phyloP scores from a whole-genome alignment of 2,113 vertebrate species.

The Campylomormyrus tamandua region DNA sequence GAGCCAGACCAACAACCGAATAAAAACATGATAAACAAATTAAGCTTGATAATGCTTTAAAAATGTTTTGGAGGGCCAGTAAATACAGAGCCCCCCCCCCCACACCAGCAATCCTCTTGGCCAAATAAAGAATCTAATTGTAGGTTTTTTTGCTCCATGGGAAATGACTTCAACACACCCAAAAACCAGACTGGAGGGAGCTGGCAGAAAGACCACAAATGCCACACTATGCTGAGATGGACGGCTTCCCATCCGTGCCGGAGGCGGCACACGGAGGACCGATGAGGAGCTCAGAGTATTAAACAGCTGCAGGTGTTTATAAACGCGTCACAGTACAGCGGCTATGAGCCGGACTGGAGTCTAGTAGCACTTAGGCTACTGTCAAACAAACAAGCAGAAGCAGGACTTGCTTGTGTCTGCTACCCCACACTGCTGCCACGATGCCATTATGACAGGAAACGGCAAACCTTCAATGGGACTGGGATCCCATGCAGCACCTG shows the following conservation, averaged over 20 bases:
- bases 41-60: not conserved
- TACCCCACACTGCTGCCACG: too few species aligned
- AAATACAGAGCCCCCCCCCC: not conserved
- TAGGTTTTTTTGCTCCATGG: not conserved
- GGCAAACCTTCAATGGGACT: not conserved
- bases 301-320: slow-evolving; percentile 24
- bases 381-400: slow-evolving; percentile 4
- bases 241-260: not conserved
- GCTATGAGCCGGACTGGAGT: not conserved
- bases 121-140: not conserved
- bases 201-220: not conserved
- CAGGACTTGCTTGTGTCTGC: slow-evolving; percentile 21
- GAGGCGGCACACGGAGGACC: slow-evolving; percentile 1
- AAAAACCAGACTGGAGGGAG: slow-evolving; percentile 1
- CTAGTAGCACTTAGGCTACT: slow-evolving; percentile 12
- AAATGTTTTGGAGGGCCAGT: not conserved
- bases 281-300: slow-evolving; percentile 9
- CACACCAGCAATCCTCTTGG: not conserved
- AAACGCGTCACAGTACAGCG: slow-evolving; percentile 21
- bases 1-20: not conserved
- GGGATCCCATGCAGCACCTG: not conserved
- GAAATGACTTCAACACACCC: not conserved
- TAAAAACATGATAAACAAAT: not conserved
- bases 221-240: not conserved
- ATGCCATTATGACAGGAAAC: not conserved